Evolutionary conservation across 1,140 invertebrate genomes (phyloP), one percentile per base, ranked within the genome.

Genomic region (Cyclargus thomasi): DNA sequence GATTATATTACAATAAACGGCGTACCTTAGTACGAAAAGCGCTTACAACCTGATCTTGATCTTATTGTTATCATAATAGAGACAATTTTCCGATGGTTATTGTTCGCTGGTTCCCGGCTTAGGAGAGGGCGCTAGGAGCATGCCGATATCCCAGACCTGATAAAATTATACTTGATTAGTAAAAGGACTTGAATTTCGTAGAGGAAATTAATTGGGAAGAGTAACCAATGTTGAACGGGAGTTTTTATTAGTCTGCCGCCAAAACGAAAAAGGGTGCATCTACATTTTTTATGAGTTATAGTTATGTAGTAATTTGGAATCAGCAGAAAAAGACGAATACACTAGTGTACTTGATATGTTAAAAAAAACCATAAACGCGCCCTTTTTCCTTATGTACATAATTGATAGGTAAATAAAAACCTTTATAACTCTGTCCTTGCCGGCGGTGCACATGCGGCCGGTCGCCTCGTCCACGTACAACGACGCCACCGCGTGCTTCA

Each of bases 391-490:
- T n/a, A n/a, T n/a, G n/a, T n/a, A n/a, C n/a, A n/a, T n/a, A n/a
- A n/a, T n/a, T n/a, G n/a, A n/a, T n/a, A n/a, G n/a, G n/a, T n/a
- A n/a, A 29, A 29, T 8, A 29, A 29, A 29, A 29, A 80, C 78
- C 92, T 99, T 99, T 74, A 99, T 98, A 67, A 98, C 91, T 69
- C 97, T 93, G 91, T 99, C 98, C 82, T 97, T 96, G 14, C 98
- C 98, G 62, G 98, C 95, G 8, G 98, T 99, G 53, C 98, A 92
- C 69, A 99, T 93, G 79, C 95, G 94, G 79, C 95, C 95, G 7
- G 95, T 93, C 29, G 95, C 93, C 84, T 97, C 96, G 91, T 99
- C 97, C 29, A 99, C 89, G 90, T 96, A 94, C 94, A 99, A 96
- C 59, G 94, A 94, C 2, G 95, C 93, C 72, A 99, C 95, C 67